These are phyloP conservation scores for Brachylomia viminalis DNA, from an alignment of 2,888 invertebrate species.

Conservation along the genomic window DNA sequence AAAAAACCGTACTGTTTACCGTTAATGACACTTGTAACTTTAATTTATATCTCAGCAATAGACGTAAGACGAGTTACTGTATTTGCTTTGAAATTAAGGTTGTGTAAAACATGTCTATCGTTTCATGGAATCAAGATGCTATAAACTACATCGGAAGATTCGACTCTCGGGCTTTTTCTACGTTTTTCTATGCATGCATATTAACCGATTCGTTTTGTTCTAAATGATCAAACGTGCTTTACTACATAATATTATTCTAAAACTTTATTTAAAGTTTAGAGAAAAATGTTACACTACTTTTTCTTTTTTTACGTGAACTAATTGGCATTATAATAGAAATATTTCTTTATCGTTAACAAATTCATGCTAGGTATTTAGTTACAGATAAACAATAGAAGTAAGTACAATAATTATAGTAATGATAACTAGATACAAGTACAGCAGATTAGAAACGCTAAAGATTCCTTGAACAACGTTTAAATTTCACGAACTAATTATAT, in stretches of 20 bases:
- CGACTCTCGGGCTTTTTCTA: neutral
- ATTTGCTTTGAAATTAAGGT: constrained; percentile 1
- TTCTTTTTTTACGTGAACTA: neutral
- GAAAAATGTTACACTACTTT: neutral
- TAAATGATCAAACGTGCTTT: constrained; percentile 3
- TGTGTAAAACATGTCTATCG: constrained; percentile 13
- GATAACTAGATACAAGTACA: constrained; percentile 15
- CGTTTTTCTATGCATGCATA: neutral
- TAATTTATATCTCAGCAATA: constrained; percentile 26
- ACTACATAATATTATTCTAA: constrained; percentile 11
- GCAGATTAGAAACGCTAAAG: constrained; percentile 48
- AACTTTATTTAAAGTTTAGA: neutral
- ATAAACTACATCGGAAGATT: neutral
- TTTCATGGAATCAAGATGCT: neutral
- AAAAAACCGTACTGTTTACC: constrained; percentile 51
- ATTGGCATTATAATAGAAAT: neutral
- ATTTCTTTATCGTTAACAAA: neutral
- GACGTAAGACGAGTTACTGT: neutral
- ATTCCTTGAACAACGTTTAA: constrained; percentile 58
- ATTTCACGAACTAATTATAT: constrained; percentile 49
- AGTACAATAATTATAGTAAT: constrained; percentile 13
- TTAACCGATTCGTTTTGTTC: neutral
- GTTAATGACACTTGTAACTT: constrained; percentile 41
- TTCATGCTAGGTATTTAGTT: constrained; percentile 5
- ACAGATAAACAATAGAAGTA: neutral